These are phyloP conservation scores for Harpalus rubripes DNA, from an alignment of 2,888 invertebrate species.

Conservation along the genomic window DNA sequence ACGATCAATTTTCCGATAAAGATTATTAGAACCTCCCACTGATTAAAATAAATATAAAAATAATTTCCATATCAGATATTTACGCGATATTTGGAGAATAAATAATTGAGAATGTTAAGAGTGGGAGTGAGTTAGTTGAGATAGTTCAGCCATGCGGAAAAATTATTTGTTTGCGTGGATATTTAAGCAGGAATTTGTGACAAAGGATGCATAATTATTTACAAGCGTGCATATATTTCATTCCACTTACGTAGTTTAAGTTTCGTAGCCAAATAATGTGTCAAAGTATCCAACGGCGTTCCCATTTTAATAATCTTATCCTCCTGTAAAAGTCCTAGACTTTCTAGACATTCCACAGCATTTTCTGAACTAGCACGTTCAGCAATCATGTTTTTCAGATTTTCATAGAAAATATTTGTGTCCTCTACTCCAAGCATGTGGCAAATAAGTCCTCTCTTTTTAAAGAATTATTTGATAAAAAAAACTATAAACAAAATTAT, in stretches of 20 bases:
- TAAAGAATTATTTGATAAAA: constrained; percentile 69
- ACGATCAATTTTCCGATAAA: too few species aligned
- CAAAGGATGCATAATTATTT: too few species aligned
- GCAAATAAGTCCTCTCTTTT: constrained; percentile 90
- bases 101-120: too few species aligned
- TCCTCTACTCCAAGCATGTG: constrained; percentile 90
- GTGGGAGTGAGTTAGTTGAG: too few species aligned
- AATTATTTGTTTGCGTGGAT: too few species aligned
- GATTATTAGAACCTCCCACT: too few species aligned
- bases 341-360: constrained; percentile 88
- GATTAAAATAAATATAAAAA: too few species aligned
- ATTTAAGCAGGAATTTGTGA: too few species aligned
- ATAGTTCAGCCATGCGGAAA: too few species aligned
- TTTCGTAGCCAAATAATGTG: constrained; percentile 90
- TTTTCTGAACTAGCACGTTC: constrained; percentile 88
- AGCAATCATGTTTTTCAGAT: constrained; percentile 89
- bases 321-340: constrained; percentile 93
- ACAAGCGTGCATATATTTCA: neutral
- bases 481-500: neutral
- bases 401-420: constrained; percentile 94
- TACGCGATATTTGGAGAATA: too few species aligned
- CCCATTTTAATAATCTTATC: constrained; percentile 88
- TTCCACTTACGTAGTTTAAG: constrained; percentile 84
- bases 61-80: too few species aligned
- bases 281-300: constrained; percentile 95